Conservation (phyloP, 2,888 invertebrate genomes). For the Dione vanillae region DNA sequence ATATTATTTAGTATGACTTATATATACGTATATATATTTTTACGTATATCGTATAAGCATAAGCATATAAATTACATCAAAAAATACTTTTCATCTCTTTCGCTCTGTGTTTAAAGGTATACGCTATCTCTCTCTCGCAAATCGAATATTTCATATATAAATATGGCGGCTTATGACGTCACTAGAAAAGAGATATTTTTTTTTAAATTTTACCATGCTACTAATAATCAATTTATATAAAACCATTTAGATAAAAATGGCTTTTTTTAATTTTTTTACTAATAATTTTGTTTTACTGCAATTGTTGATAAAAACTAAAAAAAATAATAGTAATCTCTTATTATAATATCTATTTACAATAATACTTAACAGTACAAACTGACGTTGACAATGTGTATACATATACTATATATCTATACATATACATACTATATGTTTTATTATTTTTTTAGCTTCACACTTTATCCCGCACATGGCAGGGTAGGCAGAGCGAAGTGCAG, state of each 20-base stretch:
- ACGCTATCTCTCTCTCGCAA: background rate
- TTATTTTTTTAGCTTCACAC: no score
- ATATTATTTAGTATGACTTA: background rate
- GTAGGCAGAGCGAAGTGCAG: no score
- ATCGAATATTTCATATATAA: background rate
- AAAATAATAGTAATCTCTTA: background rate
- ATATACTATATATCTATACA: no score
- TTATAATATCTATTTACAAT: constrained; percentile 26
- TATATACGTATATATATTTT: background rate
- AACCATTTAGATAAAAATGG: no score
- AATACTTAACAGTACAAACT: constrained; percentile 13
- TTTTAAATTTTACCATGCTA: background rate
- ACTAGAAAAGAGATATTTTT: background rate
- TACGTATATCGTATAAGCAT: background rate
- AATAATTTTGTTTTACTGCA: no score
- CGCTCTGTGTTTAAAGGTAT: background rate
- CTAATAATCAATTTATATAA: background rate
- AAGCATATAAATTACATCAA: background rate
- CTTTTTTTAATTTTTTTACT: no score
- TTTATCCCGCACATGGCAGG: no score
- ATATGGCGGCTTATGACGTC: constrained; percentile 16
- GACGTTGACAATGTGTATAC: constrained; percentile 50
- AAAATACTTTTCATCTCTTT: background rate
- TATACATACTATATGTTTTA: no score
- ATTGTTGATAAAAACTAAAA: no score